Percentiles rank a stretch among this genome's conserved stretches.
phyloP scores from a whole-genome alignment of 2,888 invertebrate genomes.

The Pyrrhosoma nymphula region DNA sequence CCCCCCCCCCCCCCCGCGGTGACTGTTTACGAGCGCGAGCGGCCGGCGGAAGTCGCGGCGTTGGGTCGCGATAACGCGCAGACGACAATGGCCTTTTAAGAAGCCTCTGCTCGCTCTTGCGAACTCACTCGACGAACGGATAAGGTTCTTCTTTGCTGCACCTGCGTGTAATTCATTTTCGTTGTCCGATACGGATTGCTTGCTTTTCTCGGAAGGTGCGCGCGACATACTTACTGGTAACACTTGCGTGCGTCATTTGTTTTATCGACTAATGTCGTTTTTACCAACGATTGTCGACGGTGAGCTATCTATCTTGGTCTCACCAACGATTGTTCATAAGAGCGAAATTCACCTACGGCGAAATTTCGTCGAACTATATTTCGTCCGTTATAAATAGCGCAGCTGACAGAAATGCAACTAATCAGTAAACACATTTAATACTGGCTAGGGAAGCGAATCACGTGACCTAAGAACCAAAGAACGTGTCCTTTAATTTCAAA shows the following conservation, averaged over 20 bases:
- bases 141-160: not conserved
- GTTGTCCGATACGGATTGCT: not conserved
- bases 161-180: not conserved
- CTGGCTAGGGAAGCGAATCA: too few species aligned
- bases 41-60: not conserved
- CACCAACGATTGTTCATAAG: too few species aligned
- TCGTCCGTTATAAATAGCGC: too few species aligned
- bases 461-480: too few species aligned
- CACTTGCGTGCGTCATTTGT: not conserved
- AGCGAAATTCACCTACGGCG: too few species aligned
- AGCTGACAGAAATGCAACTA: too few species aligned
- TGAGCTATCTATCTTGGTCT: too few species aligned
- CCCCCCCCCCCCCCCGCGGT: not conserved
- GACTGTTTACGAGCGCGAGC: not conserved
- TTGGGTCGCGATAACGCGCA: not conserved
- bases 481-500: too few species aligned
- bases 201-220: not conserved
- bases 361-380: too few species aligned
- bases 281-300: not conserved
- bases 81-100: not conserved
- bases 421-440: too few species aligned
- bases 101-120: not conserved
- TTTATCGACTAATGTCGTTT: not conserved
- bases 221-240: not conserved
- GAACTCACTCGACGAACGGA: not conserved